phyloP scores from a whole-genome alignment of 2,797 vertebrate genomes.

The Octomys mimax region DNA sequence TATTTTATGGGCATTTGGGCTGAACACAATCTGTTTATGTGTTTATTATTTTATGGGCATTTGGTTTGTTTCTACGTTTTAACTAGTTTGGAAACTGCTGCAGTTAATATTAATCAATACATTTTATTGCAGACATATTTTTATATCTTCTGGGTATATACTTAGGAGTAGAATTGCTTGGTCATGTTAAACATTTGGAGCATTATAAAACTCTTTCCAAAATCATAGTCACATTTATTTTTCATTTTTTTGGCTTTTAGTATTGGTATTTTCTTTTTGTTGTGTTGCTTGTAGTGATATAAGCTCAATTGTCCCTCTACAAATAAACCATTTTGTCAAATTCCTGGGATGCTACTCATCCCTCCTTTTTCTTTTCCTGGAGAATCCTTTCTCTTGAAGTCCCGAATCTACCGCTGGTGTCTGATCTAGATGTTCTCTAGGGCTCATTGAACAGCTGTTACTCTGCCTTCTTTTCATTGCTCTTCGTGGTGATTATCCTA shows the following conservation, averaged over 20 bases:
- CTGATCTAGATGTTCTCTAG: background rate
- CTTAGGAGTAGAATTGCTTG: constrained; percentile 44
- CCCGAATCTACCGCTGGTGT: background rate
- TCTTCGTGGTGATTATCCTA: constrained; percentile 46
- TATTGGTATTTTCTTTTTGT: constrained; percentile 32
- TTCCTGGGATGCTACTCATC: background rate
- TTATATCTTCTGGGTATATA: constrained; percentile 38
- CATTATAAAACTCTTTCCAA: constrained; percentile 17
- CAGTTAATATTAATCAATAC: background rate
- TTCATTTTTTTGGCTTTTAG: background rate
- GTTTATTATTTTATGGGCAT: constrained; percentile 13
- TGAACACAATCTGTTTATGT: background rate
- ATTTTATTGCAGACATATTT: constrained; percentile 55
- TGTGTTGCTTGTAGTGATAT: background rate
- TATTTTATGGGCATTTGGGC: constrained; percentile 25
- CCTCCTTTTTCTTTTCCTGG: background rate
- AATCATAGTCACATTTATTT: background rate
- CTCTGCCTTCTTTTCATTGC: constrained; percentile 40
- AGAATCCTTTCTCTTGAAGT: background rate
- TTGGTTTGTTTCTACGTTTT: constrained; percentile 60
- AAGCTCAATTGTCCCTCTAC: background rate
- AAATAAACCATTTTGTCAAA: background rate
- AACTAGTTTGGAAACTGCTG: background rate
- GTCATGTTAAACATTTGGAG: constrained; percentile 35
- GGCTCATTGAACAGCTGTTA: background rate